Percentiles rank a stretch among this genome's conserved stretches.
These are phyloP conservation scores for Brachionichthys hirsutus DNA, from an alignment of 2,113 vertebrate species.

Conservation along the genomic window DNA sequence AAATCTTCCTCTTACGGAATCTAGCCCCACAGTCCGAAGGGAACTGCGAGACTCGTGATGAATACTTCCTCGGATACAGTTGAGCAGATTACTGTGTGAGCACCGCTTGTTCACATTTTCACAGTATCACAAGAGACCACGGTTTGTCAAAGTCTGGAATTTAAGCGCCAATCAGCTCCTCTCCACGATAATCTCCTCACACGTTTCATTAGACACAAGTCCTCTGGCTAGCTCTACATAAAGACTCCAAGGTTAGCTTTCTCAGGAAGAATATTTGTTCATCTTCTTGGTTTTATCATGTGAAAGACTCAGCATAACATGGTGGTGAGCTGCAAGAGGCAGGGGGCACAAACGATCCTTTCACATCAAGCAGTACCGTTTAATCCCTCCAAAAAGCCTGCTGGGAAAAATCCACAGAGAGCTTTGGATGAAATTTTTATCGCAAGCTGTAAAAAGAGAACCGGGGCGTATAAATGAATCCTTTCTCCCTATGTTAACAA, in stretches of 20 bases:
- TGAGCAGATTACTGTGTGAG: constrained; percentile 8
- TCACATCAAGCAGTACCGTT: constrained; percentile 1
- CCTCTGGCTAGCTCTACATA: background rate
- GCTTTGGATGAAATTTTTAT: background rate
- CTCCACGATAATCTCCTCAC: constrained; percentile 1
- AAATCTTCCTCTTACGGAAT: too few species aligned
- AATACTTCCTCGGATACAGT: background rate
- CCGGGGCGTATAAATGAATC: background rate
- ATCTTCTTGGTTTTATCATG: constrained; percentile 5
- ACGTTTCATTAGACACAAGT: constrained; percentile 12
- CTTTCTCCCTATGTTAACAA: background rate
- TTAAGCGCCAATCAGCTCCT: constrained; percentile 21
- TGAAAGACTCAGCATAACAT: constrained; percentile 7
- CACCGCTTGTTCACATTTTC: background rate
- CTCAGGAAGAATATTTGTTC: background rate
- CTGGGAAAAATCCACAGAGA: background rate
- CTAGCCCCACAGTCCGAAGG: background rate
- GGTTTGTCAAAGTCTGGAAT: constrained; percentile 22
- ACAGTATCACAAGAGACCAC: constrained; percentile 32
- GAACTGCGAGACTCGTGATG: constrained; percentile 5
- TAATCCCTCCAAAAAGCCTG: constrained; percentile 22
- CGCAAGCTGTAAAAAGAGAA: background rate
- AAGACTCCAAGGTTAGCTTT: background rate
- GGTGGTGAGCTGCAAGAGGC: constrained; percentile 7
- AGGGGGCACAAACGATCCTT: constrained; percentile 36